A percentile compares a stretch with the other conserved stretches of the same genome.
These are phyloP conservation scores for Leucoraja erinaceus DNA, from an alignment of 2,113 vertebrate genomes.

Conservation along the genomic window DNA sequence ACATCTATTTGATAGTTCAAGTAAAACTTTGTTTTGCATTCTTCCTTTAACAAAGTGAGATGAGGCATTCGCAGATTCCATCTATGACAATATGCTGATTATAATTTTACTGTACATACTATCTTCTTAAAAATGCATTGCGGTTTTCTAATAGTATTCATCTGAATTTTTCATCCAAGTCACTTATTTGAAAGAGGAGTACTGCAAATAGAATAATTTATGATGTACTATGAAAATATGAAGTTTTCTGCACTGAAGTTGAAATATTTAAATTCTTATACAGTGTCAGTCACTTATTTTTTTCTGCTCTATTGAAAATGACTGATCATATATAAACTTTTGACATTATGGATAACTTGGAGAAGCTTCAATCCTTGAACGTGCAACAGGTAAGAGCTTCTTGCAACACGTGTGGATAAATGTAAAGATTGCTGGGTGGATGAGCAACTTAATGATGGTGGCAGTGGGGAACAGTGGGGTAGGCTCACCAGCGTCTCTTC, in stretches of 20 bases:
- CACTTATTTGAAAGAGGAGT: slow-evolving; percentile 94
- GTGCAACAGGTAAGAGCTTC: too few species aligned
- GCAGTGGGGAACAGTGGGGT: too few species aligned
- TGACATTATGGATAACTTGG: neutral
- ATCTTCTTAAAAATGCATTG: slow-evolving; percentile 79
- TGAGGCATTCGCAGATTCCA: neutral
- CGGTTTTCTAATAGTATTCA: slow-evolving; percentile 80
- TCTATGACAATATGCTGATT: slow-evolving; percentile 40
- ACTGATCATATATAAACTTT: slow-evolving; percentile 8
- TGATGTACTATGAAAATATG: slow-evolving; percentile 98
- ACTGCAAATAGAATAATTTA: slow-evolving; percentile 95
- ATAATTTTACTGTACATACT: slow-evolving; percentile 64
- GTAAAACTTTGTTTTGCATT: neutral
- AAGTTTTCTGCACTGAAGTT: slow-evolving; percentile 95
- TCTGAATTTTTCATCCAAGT: slow-evolving; percentile 88
- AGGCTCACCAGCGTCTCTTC: too few species aligned
- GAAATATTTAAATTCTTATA: slow-evolving; percentile 94
- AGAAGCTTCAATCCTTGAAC: neutral
- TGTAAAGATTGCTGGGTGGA: too few species aligned
- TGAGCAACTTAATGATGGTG: too few species aligned
- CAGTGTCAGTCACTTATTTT: slow-evolving; percentile 93
- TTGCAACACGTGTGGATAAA: too few species aligned
- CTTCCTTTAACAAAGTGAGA: neutral
- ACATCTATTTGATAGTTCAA: neutral
- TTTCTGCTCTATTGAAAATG: slow-evolving; percentile 58